Evolutionary conservation across 2,888 invertebrate genomes (phyloP).

Genomic region (Melanostoma mellinum): DNA sequence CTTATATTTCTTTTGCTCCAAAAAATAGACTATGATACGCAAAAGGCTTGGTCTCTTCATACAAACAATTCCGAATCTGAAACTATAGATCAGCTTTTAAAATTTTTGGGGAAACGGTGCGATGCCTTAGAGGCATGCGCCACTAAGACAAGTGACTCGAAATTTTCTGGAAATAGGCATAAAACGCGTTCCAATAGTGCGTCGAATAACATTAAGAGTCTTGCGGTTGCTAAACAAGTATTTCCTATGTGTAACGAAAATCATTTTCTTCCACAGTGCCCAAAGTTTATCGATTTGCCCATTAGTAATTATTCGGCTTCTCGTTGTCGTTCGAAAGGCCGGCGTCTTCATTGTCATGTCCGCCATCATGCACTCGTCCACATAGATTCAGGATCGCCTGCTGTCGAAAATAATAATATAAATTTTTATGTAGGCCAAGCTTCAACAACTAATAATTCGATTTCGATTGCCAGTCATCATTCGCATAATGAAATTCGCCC

Average conservation of each 20-base stretch:
- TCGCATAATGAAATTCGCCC: conserved; percentile 7
- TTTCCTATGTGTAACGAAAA: neutral
- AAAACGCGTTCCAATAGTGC: neutral
- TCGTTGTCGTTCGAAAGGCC: conserved; percentile 20
- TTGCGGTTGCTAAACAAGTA: neutral
- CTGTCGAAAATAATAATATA: neutral
- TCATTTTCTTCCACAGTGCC: conserved; percentile 10
- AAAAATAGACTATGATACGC: no score
- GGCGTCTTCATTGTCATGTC: conserved; percentile 21
- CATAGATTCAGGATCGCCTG: no score
- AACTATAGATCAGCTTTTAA: no score
- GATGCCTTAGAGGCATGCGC: no score
- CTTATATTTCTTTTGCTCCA: no score
- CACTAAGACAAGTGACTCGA: no score
- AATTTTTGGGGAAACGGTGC: no score
- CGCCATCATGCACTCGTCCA: conserved; percentile 20
- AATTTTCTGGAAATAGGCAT: neutral
- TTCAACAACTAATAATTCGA: neutral
- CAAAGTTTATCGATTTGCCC: conserved; percentile 15
- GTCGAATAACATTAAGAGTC: conserved; percentile 3
- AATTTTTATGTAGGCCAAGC: neutral
- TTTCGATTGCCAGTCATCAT: conserved; percentile 9
- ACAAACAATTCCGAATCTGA: no score
- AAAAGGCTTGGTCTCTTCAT: no score
- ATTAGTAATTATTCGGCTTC: conserved; percentile 28